Conservation (phyloP, 2,888 invertebrate genomes). For the Xylocampa areola region DNA sequence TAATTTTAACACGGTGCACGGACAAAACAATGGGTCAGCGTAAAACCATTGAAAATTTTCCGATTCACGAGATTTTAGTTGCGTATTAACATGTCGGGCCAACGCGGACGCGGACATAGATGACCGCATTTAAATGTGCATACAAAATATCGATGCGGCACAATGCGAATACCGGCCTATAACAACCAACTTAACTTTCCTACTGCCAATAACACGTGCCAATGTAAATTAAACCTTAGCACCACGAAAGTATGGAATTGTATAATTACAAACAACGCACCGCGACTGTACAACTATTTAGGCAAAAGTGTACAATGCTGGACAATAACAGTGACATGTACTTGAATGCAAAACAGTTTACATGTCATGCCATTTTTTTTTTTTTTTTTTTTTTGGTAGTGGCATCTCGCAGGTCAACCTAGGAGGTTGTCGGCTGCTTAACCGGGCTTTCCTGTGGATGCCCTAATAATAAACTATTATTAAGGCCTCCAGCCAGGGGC, state of each 20-base stretch:
- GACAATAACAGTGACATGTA: conserved; percentile 85
- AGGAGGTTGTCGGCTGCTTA: no score
- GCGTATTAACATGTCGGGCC: conserved; percentile 75
- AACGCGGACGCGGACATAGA: conserved; percentile 76
- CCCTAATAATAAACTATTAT: no score
- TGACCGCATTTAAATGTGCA: conserved; percentile 88
- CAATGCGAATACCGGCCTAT: conserved; percentile 82
- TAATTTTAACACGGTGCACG: conserved; percentile 46
- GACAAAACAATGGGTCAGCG: conserved; percentile 61
- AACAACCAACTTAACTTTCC: conserved; percentile 60
- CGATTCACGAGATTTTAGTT: conserved; percentile 73
- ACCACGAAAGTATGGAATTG: conserved; percentile 46
- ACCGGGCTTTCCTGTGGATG: no score
- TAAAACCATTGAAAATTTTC: conserved; percentile 70
- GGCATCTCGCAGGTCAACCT: no score
- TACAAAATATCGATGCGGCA: conserved; percentile 85
- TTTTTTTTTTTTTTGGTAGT: no score
- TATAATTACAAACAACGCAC: conserved; percentile 28
- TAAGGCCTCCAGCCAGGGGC: no score
- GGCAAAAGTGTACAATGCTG: conserved; percentile 74
- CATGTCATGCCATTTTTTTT: conserved; percentile 82
- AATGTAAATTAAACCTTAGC: conserved; percentile 60
- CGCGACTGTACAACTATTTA: conserved; percentile 38
- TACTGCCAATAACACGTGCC: conserved; percentile 27
- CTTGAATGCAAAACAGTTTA: conserved; percentile 86